Base-by-base conservation (phyloP, 2,797 vertebrate genomes). In the Acanthurus lineatus region DNA sequence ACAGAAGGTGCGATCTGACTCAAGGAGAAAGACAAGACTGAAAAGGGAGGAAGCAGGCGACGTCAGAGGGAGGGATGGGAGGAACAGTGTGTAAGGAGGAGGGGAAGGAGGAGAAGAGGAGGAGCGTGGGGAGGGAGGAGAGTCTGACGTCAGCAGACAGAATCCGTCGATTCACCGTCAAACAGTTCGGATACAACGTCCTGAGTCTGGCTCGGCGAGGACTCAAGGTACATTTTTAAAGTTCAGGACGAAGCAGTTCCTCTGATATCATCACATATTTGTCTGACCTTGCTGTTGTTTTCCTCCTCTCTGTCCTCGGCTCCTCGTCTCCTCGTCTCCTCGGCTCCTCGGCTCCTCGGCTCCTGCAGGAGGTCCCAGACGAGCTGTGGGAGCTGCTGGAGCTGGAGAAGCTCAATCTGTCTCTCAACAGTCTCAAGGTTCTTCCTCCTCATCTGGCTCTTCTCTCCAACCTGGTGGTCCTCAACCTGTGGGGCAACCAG, bases 361-460 rank as follows among this genome's bases (percentile, higher is more conserved):
- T 49, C 28, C 42, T n/a, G 40, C 54, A 85, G 28, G 96, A 95
- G 11, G 45, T 92, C 0, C 97, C 97, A 0, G 94, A 95, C 44
- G 97, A 97, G 60, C 72, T 98, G 67, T 98, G 96, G 96, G 95
- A 97, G 73, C 86, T 98, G 88, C 69, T 88, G 0, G 96, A 98
- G 79, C 86, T 99, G 62, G 95, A 98, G 89, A 98, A 97, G 84
- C 93, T 99, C 82, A 98, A 98, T 60, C 85, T 98, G 69, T 98
- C 97, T 4, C 93, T 94, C 44, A 99, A 99, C 84, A 94, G 91
- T n/a, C 91, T 98, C 67, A 89, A 87, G 45, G 20, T 63, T 5
- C 92, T 98, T 58, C 94, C 97, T 9, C 84, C 97, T 2, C 93
- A 94, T 0, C 84, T 98, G 77, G 94, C 91, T 5, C 91, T 86